Percentiles rank a stretch among this genome's conserved stretches.
Conservation (phyloP, 2,888 invertebrate species). For the Netelia inedita region DNA sequence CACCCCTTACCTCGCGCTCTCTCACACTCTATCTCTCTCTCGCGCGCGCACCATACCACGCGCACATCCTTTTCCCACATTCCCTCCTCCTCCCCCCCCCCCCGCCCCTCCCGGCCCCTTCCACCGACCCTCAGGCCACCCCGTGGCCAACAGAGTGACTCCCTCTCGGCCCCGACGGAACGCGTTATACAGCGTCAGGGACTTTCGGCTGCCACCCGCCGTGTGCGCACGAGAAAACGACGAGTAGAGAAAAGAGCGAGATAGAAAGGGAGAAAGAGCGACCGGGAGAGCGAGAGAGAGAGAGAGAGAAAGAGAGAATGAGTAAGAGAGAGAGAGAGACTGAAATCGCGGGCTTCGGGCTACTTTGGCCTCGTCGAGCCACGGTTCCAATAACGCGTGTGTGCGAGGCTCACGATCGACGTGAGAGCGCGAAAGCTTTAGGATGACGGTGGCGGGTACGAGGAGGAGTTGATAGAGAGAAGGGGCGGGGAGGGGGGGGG, state of each 20-base stretch:
- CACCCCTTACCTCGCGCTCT: conserved; percentile 70
- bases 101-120: conserved; percentile 65
- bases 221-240: conserved; percentile 68
- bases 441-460: conserved; percentile 5
- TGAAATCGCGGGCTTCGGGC: conserved; percentile 63
- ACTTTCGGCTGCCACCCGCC: conserved; percentile 68
- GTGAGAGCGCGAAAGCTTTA: conserved; percentile 48
- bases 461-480: neutral
- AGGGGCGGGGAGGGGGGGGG: conserved; percentile 31
- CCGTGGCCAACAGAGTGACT: conserved; percentile 48
- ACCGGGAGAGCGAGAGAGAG: conserved; percentile 36
- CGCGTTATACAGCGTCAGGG: conserved; percentile 66
- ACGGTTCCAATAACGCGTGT: conserved; percentile 63
- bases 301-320: conserved; percentile 12
- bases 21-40: conserved; percentile 69
- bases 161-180: conserved; percentile 69
- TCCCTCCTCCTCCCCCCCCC: conserved; percentile 66
- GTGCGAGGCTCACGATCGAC: conserved; percentile 40
- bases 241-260: conserved; percentile 56
- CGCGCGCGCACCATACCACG: conserved; percentile 55
- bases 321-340: conserved; percentile 58
- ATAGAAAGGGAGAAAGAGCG: conserved; percentile 37
- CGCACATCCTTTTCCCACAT: conserved; percentile 29
- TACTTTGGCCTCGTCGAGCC: conserved; percentile 65
- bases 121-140: conserved; percentile 62